A percentile compares a stretch with the other conserved stretches of the same genome.
phyloP scores from a whole-genome alignment of 1,140 invertebrate genomes.

The Musca vetustissima region DNA sequence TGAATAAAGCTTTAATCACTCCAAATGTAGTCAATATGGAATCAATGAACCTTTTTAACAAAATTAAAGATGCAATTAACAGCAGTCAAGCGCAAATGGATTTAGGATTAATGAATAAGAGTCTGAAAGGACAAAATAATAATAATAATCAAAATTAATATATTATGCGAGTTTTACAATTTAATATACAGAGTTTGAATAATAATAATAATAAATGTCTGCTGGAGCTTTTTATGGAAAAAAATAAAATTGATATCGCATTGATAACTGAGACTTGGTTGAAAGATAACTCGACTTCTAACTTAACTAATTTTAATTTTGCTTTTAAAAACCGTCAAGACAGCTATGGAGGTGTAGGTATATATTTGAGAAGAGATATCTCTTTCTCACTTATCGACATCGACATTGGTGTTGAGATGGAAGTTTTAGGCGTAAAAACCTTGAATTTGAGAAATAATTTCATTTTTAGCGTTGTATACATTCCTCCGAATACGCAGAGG shows the following conservation, averaged over 20 bases:
- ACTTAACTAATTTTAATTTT: conserved; percentile 11
- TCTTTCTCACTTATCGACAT: neutral
- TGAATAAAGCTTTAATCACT: too few relatives aligned
- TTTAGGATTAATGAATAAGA: too few relatives aligned
- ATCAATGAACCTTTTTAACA: too few relatives aligned
- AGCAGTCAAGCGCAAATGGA: too few relatives aligned
- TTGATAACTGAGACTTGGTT: conserved; percentile 3
- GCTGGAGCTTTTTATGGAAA: neutral
- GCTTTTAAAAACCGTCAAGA: neutral
- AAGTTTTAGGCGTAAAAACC: neutral
- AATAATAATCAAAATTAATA: too few relatives aligned
- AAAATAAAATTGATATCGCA: conserved; percentile 8
- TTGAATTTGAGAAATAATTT: neutral
- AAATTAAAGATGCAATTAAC: too few relatives aligned
- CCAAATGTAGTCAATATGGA: too few relatives aligned
- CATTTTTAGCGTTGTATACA: too few relatives aligned
- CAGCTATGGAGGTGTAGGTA: conserved; percentile 4
- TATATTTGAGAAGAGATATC: neutral
- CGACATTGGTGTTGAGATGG: neutral
- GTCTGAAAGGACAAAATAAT: too few relatives aligned
- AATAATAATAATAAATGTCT: neutral
- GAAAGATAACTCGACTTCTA: neutral
- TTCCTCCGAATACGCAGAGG: too few relatives aligned
- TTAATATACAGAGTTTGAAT: conserved; percentile 15
- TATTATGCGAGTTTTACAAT: conserved; percentile 7